Conservation (phyloP, 2,797 vertebrate species). For the Telmatherina bonti region DNA sequence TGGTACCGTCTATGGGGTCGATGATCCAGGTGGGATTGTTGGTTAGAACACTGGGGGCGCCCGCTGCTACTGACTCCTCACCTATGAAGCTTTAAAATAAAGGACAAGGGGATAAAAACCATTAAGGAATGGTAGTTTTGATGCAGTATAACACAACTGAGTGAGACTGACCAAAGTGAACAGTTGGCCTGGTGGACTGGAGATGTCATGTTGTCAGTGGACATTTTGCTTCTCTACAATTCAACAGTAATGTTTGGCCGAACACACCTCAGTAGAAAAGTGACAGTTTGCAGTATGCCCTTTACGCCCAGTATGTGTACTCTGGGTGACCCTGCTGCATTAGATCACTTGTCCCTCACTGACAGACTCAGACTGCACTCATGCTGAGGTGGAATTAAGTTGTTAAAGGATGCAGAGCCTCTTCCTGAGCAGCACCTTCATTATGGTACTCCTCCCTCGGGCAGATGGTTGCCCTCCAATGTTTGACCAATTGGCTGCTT, state of each 20-base stretch:
- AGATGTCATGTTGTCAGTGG: too few species aligned
- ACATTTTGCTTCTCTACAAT: background rate
- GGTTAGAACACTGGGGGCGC: constrained; percentile 87
- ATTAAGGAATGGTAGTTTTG: background rate
- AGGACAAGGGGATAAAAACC: background rate
- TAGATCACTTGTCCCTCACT: background rate
- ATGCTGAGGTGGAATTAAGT: background rate
- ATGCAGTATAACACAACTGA: background rate
- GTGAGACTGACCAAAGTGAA: background rate
- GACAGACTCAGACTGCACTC: background rate
- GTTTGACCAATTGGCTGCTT: background rate
- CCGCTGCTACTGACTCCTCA: constrained; percentile 95
- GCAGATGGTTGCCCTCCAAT: background rate
- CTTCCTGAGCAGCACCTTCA: background rate
- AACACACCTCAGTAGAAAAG: background rate
- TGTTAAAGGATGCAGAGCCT: background rate
- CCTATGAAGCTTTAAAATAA: constrained; percentile 89
- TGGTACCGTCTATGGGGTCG: constrained; percentile 82
- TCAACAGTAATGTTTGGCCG: background rate
- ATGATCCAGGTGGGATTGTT: constrained; percentile 95
- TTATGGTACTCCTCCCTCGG: background rate
- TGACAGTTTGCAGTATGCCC: too few species aligned
- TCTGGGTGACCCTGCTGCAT: background rate
- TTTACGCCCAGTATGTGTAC: background rate
- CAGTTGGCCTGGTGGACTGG: too few species aligned